Evolutionary conservation across 2,888 invertebrate genomes (phyloP).

Genomic region (Clitarchus hookeri): DNA sequence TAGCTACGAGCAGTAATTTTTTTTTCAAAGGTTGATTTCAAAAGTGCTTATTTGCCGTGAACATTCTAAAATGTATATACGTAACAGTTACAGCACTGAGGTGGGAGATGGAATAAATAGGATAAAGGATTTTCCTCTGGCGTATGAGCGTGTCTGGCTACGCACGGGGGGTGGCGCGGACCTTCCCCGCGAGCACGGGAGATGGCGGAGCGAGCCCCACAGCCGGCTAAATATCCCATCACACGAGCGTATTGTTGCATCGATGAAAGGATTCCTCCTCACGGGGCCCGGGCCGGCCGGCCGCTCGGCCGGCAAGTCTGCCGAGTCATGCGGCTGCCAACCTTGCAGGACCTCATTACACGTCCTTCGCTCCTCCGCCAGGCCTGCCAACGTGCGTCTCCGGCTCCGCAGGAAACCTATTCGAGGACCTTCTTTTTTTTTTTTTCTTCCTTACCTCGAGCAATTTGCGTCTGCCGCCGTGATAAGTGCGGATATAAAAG

Average conservation of each 20-base stretch:
- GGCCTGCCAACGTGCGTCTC: not conserved
- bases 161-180: not conserved
- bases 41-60: no score
- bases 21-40: no score
- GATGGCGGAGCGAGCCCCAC: not conserved
- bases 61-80: no score
- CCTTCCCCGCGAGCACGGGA: not conserved
- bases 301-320: no score
- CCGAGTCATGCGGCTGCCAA: constrained; percentile 1
- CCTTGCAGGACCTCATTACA: not conserved
- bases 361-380: not conserved
- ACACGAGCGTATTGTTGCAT: not conserved
- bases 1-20: no score
- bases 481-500: no score
- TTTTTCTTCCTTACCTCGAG: no score
- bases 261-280: not conserved
- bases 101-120: no score
- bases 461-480: no score
- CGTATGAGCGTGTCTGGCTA: not conserved
- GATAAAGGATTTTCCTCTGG: no score
- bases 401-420: not conserved
- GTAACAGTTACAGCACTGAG: no score
- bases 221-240: constrained; percentile 2
- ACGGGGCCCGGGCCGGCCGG: no score
- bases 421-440: not conserved